Evolutionary conservation across 2,113 vertebrate species (phyloP).

Genomic region (Felis catus): DNA sequence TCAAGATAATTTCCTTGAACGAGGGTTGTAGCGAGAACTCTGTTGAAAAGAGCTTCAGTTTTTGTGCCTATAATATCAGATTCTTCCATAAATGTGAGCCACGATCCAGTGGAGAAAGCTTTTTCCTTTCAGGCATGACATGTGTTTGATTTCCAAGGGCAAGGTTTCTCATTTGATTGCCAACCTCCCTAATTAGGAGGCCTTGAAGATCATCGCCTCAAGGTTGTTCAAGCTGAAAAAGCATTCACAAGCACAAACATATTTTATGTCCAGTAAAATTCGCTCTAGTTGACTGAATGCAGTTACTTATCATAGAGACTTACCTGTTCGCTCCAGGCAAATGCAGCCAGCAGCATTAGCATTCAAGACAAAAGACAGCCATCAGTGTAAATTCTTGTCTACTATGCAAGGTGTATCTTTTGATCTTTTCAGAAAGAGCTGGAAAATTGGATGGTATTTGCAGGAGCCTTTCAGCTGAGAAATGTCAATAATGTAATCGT

Average conservation of each 20-base stretch:
- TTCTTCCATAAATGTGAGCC: background rate
- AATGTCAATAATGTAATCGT: constrained; percentile 88
- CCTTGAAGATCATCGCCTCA: constrained; percentile 81
- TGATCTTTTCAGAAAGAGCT: constrained; percentile 87
- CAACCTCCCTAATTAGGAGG: constrained; percentile 83
- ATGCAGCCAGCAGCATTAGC: constrained; percentile 76
- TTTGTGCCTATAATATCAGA: constrained; percentile 23
- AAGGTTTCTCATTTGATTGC: constrained; percentile 74
- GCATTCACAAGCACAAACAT: constrained; percentile 74
- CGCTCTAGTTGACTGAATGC: constrained; percentile 72
- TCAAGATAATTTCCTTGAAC: constrained; percentile 2
- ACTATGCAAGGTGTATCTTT: constrained; percentile 87
- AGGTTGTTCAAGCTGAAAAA: constrained; percentile 81
- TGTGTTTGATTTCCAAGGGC: constrained; percentile 76
- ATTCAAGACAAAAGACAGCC: constrained; percentile 85
- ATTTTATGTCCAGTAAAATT: constrained; percentile 76
- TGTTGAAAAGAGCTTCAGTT: constrained; percentile 11
- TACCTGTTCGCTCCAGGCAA: constrained; percentile 79
- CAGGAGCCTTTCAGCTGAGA: constrained; percentile 84
- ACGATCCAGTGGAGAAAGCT: constrained; percentile 38
- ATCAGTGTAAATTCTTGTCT: constrained; percentile 85
- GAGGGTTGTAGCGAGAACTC: background rate
- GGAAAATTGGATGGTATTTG: constrained; percentile 88
- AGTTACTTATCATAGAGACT: constrained; percentile 78
- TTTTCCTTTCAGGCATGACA: constrained; percentile 65